Evolutionary conservation across 1,140 invertebrate species (phyloP).

Genomic region (Eulimnadia texana): DNA sequence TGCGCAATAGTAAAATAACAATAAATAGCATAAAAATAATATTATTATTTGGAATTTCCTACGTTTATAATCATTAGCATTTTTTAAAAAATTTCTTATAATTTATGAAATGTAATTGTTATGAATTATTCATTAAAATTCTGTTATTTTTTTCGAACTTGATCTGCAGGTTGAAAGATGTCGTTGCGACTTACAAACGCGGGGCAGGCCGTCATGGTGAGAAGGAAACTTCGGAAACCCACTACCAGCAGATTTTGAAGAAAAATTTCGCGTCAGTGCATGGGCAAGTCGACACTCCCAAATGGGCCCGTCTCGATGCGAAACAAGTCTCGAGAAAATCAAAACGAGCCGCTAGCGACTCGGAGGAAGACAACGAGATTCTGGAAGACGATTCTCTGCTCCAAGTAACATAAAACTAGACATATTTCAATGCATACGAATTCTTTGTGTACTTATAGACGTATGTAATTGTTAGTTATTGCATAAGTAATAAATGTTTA

Average conservation of each 20-base stretch:
- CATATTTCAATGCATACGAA: too few species aligned
- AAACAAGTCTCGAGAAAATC: conserved; percentile 26
- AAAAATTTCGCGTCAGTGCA: conserved; percentile 47
- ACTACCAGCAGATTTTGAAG: conserved; percentile 36
- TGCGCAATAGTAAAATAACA: too few species aligned
- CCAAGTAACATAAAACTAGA: background rate
- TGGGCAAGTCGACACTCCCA: conserved; percentile 39
- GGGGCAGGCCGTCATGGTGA: background rate
- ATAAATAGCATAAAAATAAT: too few species aligned
- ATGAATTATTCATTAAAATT: background rate
- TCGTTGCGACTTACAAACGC: conserved; percentile 3
- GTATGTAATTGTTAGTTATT: too few species aligned
- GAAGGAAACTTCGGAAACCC: conserved; percentile 5
- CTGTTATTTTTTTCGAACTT: background rate
- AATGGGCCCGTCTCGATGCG: conserved; percentile 47
- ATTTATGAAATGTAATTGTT: background rate
- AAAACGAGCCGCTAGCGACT: background rate
- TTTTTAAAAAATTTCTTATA: background rate
- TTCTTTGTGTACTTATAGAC: too few species aligned
- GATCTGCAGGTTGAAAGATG: conserved; percentile 9
- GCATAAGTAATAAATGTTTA: too few species aligned
- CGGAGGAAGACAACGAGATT: conserved; percentile 11
- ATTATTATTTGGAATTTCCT: too few species aligned
- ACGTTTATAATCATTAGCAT: too few species aligned
- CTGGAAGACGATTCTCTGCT: background rate